Evolutionary conservation across 2,888 invertebrate genomes (phyloP).

Genomic region (Zhuqinia jingwanae): DNA sequence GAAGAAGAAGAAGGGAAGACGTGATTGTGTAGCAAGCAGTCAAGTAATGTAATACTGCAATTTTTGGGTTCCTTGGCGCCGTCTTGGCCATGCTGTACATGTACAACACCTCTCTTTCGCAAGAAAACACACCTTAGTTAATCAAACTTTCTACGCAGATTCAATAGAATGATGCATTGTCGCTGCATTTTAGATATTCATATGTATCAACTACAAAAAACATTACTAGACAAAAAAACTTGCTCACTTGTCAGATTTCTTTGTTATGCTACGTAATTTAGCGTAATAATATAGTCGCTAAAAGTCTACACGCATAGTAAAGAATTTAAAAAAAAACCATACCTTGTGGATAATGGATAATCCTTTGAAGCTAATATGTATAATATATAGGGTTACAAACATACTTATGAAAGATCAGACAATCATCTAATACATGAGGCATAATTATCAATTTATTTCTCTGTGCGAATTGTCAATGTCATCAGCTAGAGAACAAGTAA

Average conservation of each 20-base stretch:
- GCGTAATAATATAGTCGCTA: conserved; percentile 21
- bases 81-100: conserved; percentile 75
- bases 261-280: conserved; percentile 28
- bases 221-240: conserved; percentile 43
- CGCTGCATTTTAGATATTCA: conserved; percentile 48
- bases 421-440: neutral
- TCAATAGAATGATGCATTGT: conserved; percentile 69
- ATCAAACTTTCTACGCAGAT: conserved; percentile 78
- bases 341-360: neutral
- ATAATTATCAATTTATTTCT: conserved; percentile 24
- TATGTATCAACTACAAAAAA: conserved; percentile 24
- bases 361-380: neutral
- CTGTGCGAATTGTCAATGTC: conserved; percentile 37
- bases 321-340: conserved; percentile 14
- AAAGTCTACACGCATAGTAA: neutral
- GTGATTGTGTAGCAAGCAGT: conserved; percentile 11
- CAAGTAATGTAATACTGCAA: conserved; percentile 53
- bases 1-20: conserved; percentile 21
- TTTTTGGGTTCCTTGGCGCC: conserved; percentile 76
- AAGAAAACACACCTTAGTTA: conserved; percentile 78
- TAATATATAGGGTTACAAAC: too few relatives aligned
- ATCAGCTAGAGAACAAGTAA: conserved; percentile 22
- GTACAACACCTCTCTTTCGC: conserved; percentile 78
- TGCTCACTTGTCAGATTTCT: conserved; percentile 42
- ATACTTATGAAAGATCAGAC: neutral